Conservation (phyloP, 92 coral and sea anemone species). For the Siderastrea radians region DNA sequence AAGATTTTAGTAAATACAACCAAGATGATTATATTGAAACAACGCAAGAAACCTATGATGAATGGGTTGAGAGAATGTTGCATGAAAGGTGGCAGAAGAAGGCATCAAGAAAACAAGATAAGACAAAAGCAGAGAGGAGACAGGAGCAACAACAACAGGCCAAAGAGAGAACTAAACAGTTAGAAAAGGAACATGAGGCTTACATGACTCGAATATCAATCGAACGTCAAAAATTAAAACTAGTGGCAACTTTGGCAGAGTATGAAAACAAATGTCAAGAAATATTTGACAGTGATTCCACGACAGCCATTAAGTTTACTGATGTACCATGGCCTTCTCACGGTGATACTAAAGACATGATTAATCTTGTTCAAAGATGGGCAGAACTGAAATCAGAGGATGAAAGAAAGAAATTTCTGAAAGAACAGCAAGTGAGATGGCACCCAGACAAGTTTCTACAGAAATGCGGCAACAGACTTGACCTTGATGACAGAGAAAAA, state of each 20-base stretch:
- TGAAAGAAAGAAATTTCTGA: conserved; percentile 74
- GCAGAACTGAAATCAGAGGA: conserved; percentile 55
- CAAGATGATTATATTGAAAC: conserved; percentile 63
- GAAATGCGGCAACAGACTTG: conserved; percentile 81
- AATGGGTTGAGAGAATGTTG: conserved; percentile 88
- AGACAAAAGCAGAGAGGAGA: conserved; percentile 22
- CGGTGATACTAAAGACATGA: conserved; percentile 74
- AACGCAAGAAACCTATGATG: conserved; percentile 78
- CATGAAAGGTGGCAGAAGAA: conserved; percentile 67
- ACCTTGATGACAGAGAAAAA: conserved; percentile 66
- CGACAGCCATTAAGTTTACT: conserved; percentile 38
- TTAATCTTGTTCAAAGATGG: conserved; percentile 70
- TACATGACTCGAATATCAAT: conserved; percentile 63
- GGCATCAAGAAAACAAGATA: conserved; percentile 2
- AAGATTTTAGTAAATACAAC: conserved; percentile 54
- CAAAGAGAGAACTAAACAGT: conserved; percentile 63
- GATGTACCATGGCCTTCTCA: conserved; percentile 94
- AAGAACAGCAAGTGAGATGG: conserved; percentile 94
- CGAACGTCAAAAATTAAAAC: conserved; percentile 51
- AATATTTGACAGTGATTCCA: conserved; percentile 56
- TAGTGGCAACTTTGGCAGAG: conserved; percentile 32
- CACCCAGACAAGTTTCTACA: conserved; percentile 97
- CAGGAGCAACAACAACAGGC: conserved; percentile 51
- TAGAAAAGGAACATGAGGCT: conserved; percentile 84
- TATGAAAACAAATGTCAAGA: conserved; percentile 78